Percentiles rank a stretch among this genome's conserved stretches.
Conservation (phyloP, 1,140 invertebrate species). For the Dryas iulia region DNA sequence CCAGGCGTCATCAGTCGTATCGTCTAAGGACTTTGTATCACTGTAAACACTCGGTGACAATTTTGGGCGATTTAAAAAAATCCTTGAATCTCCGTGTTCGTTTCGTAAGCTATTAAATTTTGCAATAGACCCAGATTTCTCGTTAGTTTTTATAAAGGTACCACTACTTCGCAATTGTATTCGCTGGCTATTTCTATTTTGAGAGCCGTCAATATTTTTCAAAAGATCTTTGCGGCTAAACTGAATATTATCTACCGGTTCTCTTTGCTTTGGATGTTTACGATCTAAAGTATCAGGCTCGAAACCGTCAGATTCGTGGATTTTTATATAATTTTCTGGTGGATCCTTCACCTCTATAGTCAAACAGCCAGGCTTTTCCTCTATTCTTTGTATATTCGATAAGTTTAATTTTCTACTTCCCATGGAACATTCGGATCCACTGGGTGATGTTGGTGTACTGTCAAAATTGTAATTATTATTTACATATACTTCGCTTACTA, state of each 20-base stretch:
- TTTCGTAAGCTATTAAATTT: slow-evolving; percentile 86
- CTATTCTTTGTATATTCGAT: slow-evolving; percentile 80
- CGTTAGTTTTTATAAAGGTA: slow-evolving; percentile 82
- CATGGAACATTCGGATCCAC: slow-evolving; percentile 83
- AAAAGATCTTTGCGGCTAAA: slow-evolving; percentile 63
- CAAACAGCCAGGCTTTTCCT: slow-evolving; percentile 84
- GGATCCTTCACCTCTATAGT: slow-evolving; percentile 90
- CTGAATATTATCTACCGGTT: slow-evolving; percentile 59
- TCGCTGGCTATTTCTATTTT: slow-evolving; percentile 81
- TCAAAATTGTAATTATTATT: slow-evolving; percentile 87
- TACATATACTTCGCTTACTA: slow-evolving; percentile 89
- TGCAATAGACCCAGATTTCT: slow-evolving; percentile 60
- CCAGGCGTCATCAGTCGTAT: slow-evolving; percentile 45
- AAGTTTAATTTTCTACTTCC: slow-evolving; percentile 68
- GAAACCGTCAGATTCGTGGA: slow-evolving; percentile 87
- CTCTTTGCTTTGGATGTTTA: slow-evolving; percentile 85
- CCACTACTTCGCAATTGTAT: slow-evolving; percentile 78
- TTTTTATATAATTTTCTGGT: slow-evolving; percentile 84
- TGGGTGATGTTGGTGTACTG: slow-evolving; percentile 82
- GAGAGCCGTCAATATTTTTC: slow-evolving; percentile 80
- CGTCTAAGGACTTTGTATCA: slow-evolving; percentile 45
- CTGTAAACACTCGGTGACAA: slow-evolving; percentile 47
- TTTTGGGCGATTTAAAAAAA: slow-evolving; percentile 55
- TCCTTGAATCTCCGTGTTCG: slow-evolving; percentile 84
- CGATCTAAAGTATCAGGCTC: slow-evolving; percentile 92